These are phyloP conservation scores for Craseonycteris thonglongyai DNA, from an alignment of 2,113 vertebrate species.

Conservation along the genomic window DNA sequence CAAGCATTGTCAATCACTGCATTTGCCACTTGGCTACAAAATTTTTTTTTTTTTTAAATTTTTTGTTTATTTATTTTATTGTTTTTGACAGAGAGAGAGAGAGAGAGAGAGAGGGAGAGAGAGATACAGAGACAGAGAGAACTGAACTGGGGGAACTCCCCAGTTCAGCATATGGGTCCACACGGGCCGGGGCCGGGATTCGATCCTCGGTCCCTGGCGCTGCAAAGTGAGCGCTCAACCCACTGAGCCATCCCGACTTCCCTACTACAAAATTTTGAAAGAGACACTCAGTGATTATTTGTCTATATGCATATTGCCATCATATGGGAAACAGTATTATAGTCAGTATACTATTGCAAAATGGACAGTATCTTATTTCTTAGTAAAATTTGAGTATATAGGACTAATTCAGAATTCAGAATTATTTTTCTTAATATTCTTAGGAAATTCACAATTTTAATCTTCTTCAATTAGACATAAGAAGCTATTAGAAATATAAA, in stretches of 20 bases:
- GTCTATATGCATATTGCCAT: neutral
- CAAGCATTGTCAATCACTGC: neutral
- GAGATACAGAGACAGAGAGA: no score
- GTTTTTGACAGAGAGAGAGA: no score
- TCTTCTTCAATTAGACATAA: neutral
- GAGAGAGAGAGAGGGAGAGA: no score
- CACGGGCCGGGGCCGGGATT: no score
- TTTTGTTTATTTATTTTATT: no score
- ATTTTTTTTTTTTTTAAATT: no score
- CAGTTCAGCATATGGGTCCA: no score
- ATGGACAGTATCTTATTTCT: neutral
- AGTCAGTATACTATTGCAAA: neutral
- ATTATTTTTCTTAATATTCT: neutral
- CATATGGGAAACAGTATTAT: neutral
- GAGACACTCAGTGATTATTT: neutral
- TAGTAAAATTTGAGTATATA: neutral
- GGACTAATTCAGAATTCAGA: neutral
- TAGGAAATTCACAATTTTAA: neutral
- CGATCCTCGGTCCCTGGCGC: no score
- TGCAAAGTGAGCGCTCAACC: no score
- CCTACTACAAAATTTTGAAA: conserved; percentile 27
- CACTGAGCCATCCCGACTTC: no score
- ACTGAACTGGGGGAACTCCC: no score
- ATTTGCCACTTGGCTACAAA: conserved; percentile 14
- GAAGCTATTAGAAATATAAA: neutral